Percentiles rank a stretch among this genome's conserved stretches.
Conservation (phyloP, 1,140 invertebrate genomes). For the Phymorhynchus buccinoides region DNA sequence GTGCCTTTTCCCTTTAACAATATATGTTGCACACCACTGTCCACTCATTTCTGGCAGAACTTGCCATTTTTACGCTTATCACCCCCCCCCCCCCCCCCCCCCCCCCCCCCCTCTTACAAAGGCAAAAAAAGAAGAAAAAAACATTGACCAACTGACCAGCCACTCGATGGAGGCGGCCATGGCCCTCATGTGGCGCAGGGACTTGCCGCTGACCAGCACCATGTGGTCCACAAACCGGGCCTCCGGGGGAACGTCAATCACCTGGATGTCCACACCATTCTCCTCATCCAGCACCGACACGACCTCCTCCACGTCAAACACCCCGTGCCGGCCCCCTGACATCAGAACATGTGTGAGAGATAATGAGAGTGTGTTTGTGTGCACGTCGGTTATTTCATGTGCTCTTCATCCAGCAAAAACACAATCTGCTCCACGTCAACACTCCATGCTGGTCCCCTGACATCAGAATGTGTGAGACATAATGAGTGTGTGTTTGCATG, state of each 20-base stretch:
- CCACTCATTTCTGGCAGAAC: too few species aligned
- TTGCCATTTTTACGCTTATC: too few species aligned
- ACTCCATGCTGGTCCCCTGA: slow-evolving; percentile 85
- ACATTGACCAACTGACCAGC: slow-evolving; percentile 78
- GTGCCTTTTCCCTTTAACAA: too few species aligned
- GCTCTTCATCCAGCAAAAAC: slow-evolving; percentile 82
- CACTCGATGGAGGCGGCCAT: slow-evolving; percentile 84
- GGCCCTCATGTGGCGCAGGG: slow-evolving; percentile 83
- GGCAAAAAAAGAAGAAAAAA: too few species aligned
- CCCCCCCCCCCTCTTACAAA: too few species aligned
- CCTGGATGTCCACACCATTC: slow-evolving; percentile 87
- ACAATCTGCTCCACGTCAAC: slow-evolving; percentile 89
- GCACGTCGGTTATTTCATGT: too few species aligned
- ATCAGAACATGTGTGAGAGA: too few species aligned
- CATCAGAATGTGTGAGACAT: too few species aligned
- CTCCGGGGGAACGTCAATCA: slow-evolving; percentile 82
- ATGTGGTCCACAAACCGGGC: slow-evolving; percentile 88
- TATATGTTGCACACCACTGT: too few species aligned
- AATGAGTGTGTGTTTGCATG: background rate
- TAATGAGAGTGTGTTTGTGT: background rate
- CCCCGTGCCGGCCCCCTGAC: slow-evolving; percentile 84
- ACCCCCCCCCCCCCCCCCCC: too few species aligned
- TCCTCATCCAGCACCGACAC: slow-evolving; percentile 84
- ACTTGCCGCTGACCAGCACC: slow-evolving; percentile 84
- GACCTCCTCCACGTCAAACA: slow-evolving; percentile 90